Evolutionary conservation across 1,140 invertebrate species (phyloP).

Genomic region (Cotesia glomerata): DNA sequence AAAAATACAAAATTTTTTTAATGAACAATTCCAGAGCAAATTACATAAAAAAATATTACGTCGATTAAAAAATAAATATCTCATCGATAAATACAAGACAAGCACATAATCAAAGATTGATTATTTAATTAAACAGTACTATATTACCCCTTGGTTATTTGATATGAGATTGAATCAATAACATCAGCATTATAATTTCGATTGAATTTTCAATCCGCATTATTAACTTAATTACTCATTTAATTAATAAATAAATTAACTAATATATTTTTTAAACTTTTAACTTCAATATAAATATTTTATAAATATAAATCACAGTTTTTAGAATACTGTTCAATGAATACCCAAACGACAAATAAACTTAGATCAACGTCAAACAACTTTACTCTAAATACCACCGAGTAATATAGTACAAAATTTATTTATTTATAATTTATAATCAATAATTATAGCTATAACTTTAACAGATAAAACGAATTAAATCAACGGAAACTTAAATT

Average conservation of each 20-base stretch:
- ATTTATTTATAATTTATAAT: neutral
- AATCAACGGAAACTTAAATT: neutral
- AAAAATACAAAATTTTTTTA: no score
- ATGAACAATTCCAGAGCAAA: neutral
- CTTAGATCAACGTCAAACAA: neutral
- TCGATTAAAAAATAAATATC: neutral
- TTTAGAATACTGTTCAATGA: neutral
- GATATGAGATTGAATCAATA: conserved; percentile 23
- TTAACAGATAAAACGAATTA: neutral
- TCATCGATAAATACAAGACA: conserved; percentile 25
- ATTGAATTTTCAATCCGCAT: conserved; percentile 1
- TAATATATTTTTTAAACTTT: neutral
- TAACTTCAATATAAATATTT: neutral
- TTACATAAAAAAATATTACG: neutral
- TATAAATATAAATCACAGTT: neutral
- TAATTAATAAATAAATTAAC: neutral
- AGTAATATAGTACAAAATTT: conserved; percentile 26
- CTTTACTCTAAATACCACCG: conserved; percentile 2
- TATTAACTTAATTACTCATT: neutral
- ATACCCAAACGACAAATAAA: neutral
- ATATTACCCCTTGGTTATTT: conserved; percentile 27
- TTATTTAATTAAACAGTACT: conserved; percentile 25
- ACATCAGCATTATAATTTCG: conserved; percentile 4
- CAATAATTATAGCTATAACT: neutral
- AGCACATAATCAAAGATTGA: conserved; percentile 14